Conservation (phyloP, 2,797 vertebrate genomes). For the Sebastes baramenuke region DNA sequence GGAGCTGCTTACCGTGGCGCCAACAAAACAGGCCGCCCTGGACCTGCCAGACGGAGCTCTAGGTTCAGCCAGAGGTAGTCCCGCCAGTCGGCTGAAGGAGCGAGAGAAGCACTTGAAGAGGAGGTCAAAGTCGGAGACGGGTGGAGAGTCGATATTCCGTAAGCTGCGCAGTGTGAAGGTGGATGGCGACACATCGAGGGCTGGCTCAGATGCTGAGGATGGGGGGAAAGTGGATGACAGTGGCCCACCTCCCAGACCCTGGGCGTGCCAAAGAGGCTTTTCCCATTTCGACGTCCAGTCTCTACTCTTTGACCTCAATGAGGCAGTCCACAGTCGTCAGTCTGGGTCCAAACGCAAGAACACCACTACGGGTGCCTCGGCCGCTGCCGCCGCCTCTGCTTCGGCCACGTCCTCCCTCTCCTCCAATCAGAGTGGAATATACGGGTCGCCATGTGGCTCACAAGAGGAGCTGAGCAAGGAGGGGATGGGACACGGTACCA, state of each 20-base stretch:
- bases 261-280: conserved; percentile 96
- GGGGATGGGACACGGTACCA: conserved; percentile 77
- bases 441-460: conserved; percentile 95
- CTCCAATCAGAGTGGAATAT: conserved; percentile 86
- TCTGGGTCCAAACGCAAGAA: conserved; percentile 94
- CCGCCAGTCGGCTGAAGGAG: conserved; percentile 93
- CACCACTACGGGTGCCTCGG: conserved; percentile 97
- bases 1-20: conserved; percentile 91
- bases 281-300: conserved; percentile 97
- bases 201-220: conserved; percentile 92
- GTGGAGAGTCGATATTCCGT: conserved; percentile 97
- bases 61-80: conserved; percentile 87
- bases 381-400: conserved; percentile 91
- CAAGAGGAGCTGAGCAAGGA: conserved; percentile 96
- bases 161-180: conserved; percentile 94
- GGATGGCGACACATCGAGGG: conserved; percentile 90
- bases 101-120: conserved; percentile 97
- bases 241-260: conserved; percentile 85
- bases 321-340: conserved; percentile 91
- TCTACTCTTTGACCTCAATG: conserved; percentile 95
- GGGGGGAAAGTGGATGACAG: conserved; percentile 90
- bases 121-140: conserved; percentile 97
- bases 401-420: conserved; percentile 91
- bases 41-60: conserved; percentile 92
- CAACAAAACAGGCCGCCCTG: conserved; percentile 90